These are phyloP conservation scores for Dendrocincla fuliginosa DNA, from an alignment of 2,797 vertebrate species.

Conservation along the genomic window DNA sequence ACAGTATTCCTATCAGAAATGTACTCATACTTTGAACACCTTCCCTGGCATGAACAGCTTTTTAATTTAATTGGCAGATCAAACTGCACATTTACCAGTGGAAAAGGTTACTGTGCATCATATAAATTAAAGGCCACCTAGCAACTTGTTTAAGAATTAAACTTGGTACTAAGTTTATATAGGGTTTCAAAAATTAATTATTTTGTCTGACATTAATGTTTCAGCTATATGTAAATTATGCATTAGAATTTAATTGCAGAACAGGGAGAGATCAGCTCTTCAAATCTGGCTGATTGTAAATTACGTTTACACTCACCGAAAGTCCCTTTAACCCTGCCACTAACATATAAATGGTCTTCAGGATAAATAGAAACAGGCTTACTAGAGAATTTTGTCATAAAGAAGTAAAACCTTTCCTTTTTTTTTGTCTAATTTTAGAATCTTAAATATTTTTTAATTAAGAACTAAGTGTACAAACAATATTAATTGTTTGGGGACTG, in stretches of 20 bases:
- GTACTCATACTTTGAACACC: not conserved
- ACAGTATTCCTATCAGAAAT: not conserved
- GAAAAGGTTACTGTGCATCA: constrained; percentile 48
- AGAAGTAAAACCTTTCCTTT: not conserved
- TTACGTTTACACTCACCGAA: constrained; percentile 17
- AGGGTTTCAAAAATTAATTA: constrained; percentile 48
- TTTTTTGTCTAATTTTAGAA: not conserved
- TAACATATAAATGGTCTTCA: not conserved
- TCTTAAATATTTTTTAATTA: not conserved
- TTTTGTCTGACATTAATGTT: constrained; percentile 45
- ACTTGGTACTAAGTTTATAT: constrained; percentile 3
- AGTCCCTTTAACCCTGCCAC: not conserved
- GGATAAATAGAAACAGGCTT: not conserved
- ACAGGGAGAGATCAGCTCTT: constrained; percentile 4
- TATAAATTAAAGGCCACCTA: constrained; percentile 37
- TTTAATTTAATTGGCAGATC: constrained; percentile 49
- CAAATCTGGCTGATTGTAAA: not conserved
- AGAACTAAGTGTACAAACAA: not conserved
- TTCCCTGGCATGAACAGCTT: not conserved
- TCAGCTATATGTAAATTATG: constrained; percentile 42
- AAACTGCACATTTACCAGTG: constrained; percentile 6
- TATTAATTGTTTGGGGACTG: not conserved
- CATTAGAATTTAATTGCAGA: constrained; percentile 31
- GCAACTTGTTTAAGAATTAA: not conserved
- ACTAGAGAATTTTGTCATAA: not conserved